Conservation (phyloP, 2,888 invertebrate genomes). For the Unio delphinus region DNA sequence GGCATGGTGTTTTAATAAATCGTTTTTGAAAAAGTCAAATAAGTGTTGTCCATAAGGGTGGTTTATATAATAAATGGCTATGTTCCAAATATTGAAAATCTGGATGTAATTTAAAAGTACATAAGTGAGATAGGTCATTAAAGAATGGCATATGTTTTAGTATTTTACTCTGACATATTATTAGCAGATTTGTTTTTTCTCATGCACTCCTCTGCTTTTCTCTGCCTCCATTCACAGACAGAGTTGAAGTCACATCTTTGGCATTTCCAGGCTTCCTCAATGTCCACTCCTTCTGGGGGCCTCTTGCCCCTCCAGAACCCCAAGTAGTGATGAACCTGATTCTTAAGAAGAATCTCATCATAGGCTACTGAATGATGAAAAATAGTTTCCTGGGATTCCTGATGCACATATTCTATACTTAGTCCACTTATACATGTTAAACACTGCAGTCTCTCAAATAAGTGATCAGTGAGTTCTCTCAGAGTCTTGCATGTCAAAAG, state of each 20-base stretch:
- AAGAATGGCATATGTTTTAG: no score
- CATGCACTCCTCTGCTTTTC: constrained; percentile 46
- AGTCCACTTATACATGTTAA: constrained; percentile 54
- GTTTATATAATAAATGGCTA: no score
- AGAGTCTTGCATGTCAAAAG: constrained; percentile 32
- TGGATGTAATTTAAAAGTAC: no score
- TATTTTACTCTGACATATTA: no score
- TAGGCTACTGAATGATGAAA: constrained; percentile 39
- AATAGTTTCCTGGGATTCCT: constrained; percentile 51
- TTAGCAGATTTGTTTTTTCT: constrained; percentile 22
- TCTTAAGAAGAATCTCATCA: constrained; percentile 43
- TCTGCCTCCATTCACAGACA: constrained; percentile 64
- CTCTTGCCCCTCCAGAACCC: constrained; percentile 62
- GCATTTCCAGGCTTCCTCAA: constrained; percentile 70
- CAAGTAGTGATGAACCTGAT: constrained; percentile 32
- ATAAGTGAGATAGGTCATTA: no score
- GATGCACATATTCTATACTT: constrained; percentile 62
- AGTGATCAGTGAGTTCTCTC: constrained; percentile 33
- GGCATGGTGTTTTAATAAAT: no score
- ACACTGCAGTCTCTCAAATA: constrained; percentile 47
- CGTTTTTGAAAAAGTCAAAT: no score
- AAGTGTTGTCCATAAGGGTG: no score
- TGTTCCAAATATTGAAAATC: no score
- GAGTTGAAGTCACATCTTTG: constrained; percentile 61
- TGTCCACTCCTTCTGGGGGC: constrained; percentile 59